A percentile compares a stretch with the other conserved stretches of the same genome.
phyloP scores from a whole-genome alignment of 2,888 invertebrate genomes.

The Dynastes grantii region DNA sequence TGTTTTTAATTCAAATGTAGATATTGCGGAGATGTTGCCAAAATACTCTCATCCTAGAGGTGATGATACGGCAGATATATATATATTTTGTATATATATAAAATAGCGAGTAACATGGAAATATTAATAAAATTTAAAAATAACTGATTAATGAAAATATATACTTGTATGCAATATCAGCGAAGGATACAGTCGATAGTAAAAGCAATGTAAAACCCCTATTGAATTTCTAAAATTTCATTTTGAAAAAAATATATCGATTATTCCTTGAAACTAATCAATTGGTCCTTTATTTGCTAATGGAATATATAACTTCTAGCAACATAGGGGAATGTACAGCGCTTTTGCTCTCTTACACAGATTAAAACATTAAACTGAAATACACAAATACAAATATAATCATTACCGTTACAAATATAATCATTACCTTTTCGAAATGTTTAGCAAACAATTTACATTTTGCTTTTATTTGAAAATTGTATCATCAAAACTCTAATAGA shows the following conservation, averaged over 20 bases:
- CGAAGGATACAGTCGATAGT: background rate
- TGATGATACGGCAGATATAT: no score
- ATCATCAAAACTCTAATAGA: background rate
- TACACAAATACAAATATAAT: conserved; percentile 26
- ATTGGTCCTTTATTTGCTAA: conserved; percentile 24
- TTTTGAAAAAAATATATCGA: background rate
- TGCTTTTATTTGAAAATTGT: background rate
- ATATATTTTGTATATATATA: no score
- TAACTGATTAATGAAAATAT: background rate
- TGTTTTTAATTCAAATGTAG: no score
- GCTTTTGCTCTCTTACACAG: conserved; percentile 7
- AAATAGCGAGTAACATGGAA: no score
- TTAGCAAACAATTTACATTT: background rate
- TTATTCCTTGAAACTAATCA: conserved; percentile 6
- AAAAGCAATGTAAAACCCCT: conserved; percentile 17
- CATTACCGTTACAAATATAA: background rate
- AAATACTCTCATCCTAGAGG: no score
- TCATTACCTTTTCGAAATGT: background rate
- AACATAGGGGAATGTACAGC: conserved; percentile 5
- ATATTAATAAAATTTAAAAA: no score
- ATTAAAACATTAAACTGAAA: conserved; percentile 20
- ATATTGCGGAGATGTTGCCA: no score
- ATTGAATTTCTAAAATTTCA: background rate
- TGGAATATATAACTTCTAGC: background rate
- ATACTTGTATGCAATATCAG: conserved; percentile 9